Conservation (phyloP, 2,113 vertebrate genomes). For the Dendrocopos noguchii region DNA sequence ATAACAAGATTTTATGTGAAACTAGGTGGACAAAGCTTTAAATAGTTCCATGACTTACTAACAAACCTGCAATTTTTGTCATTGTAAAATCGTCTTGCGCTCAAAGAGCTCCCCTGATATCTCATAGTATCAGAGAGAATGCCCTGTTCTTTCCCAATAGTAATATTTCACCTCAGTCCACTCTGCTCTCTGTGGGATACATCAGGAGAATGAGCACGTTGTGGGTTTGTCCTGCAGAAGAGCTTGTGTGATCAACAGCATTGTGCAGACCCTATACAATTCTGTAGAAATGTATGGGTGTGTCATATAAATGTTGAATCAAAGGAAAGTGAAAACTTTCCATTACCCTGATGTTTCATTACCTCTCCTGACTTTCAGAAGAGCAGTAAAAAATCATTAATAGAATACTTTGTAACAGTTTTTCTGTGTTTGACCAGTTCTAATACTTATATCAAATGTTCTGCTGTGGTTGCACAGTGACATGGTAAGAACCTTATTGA, state of each 20-base stretch:
- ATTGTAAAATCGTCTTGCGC: background rate
- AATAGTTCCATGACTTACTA: background rate
- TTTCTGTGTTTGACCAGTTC: background rate
- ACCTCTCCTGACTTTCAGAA: background rate
- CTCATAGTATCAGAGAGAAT: background rate
- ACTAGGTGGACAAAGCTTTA: background rate
- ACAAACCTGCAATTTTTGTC: background rate
- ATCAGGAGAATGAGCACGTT: background rate
- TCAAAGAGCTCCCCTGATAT: background rate
- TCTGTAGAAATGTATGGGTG: background rate
- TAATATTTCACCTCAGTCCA: background rate
- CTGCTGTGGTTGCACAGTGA: background rate
- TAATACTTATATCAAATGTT: background rate
- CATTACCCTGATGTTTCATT: background rate
- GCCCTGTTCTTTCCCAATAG: background rate
- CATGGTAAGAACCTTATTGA: accelerated
- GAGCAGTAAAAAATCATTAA: background rate
- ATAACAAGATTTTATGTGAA: background rate
- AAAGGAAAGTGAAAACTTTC: background rate
- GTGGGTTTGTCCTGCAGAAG: background rate
- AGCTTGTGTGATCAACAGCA: background rate
- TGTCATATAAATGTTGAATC: background rate
- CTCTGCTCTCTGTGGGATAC: background rate
- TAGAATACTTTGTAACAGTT: background rate
- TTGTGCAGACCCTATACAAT: background rate